Percentiles rank a stretch among this genome's conserved stretches.
Evolutionary conservation across 2,113 vertebrate genomes (phyloP).

Genomic region (Mystacornis crossleyi): DNA sequence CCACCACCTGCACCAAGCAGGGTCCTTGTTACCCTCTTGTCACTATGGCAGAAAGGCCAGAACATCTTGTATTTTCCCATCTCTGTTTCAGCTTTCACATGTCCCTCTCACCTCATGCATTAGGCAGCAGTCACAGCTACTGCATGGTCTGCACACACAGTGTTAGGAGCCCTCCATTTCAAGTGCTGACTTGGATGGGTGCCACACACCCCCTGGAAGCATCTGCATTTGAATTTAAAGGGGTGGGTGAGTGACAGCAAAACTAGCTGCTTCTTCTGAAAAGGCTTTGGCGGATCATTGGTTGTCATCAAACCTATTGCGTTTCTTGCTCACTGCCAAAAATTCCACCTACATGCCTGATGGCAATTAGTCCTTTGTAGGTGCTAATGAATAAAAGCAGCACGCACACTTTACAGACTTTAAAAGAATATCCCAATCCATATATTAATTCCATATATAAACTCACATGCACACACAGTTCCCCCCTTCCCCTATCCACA

Average conservation of each 20-base stretch:
- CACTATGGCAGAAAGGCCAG: neutral
- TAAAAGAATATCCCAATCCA: conserved; percentile 73
- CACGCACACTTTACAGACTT: conserved; percentile 62
- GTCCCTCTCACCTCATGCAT: neutral
- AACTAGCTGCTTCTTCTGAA: conserved; percentile 77
- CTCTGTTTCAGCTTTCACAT: neutral
- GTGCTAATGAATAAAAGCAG: conserved; percentile 83
- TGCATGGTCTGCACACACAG: conserved; percentile 22
- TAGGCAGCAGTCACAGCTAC: conserved; percentile 9
- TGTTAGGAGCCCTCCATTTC: conserved; percentile 53
- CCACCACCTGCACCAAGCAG: neutral
- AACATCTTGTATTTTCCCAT: neutral
- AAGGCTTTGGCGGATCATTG: conserved; percentile 82
- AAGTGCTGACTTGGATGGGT: conserved; percentile 62
- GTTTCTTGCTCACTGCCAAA: conserved; percentile 79
- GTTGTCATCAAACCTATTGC: conserved; percentile 83
- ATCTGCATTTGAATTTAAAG: conserved; percentile 83
- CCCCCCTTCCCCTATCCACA: conserved; percentile 40
- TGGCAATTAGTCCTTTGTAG: conserved; percentile 83
- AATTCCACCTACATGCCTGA: conserved; percentile 85
- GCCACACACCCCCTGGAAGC: conserved; percentile 73
- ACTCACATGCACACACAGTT: conserved; percentile 16
- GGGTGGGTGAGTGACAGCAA: conserved; percentile 82
- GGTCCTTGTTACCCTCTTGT: neutral
- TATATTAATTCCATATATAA: conserved; percentile 71